Percentiles rank a stretch among this genome's conserved stretches.
These are phyloP conservation scores for Helostoma temminkii DNA, from an alignment of 2,797 vertebrate species.

Conservation along the genomic window DNA sequence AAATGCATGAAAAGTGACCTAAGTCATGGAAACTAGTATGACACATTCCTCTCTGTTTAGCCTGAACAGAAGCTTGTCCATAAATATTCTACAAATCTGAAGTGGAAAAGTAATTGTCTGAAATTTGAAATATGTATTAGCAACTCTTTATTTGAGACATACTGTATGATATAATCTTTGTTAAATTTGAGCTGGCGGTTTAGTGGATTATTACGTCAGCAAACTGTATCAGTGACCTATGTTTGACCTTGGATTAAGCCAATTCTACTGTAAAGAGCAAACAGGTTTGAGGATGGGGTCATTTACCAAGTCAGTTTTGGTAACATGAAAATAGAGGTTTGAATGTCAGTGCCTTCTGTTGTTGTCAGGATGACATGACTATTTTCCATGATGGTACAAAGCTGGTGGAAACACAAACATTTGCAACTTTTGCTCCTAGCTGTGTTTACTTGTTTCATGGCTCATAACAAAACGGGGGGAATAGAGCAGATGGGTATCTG, in stretches of 20 bases:
- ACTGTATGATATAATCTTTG: too few species aligned
- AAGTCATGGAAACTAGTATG: too few species aligned
- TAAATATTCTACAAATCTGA: too few species aligned
- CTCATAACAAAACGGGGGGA: slow-evolving; percentile 13
- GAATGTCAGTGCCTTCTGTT: slow-evolving; percentile 3
- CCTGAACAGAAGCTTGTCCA: too few species aligned
- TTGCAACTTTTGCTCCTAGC: background rate
- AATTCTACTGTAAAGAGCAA: background rate
- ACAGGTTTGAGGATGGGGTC: background rate
- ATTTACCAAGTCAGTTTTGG: background rate
- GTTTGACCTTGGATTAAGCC: background rate
- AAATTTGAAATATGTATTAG: background rate
- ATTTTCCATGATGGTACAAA: background rate
- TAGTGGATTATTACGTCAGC: background rate
- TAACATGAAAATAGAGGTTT: background rate
- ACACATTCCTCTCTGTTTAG: too few species aligned
- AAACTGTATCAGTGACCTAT: background rate
- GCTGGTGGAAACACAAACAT: background rate
- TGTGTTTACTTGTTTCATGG: slow-evolving; percentile 5
- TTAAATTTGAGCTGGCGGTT: background rate
- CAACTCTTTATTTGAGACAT: too few species aligned
- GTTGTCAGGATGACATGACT: background rate
- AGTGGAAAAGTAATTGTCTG: background rate
- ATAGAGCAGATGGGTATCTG: slow-evolving; percentile 1
- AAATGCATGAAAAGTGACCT: too few species aligned